Evolutionary conservation across 1,140 invertebrate genomes (phyloP).

Genomic region (Micrasema minimum): DNA sequence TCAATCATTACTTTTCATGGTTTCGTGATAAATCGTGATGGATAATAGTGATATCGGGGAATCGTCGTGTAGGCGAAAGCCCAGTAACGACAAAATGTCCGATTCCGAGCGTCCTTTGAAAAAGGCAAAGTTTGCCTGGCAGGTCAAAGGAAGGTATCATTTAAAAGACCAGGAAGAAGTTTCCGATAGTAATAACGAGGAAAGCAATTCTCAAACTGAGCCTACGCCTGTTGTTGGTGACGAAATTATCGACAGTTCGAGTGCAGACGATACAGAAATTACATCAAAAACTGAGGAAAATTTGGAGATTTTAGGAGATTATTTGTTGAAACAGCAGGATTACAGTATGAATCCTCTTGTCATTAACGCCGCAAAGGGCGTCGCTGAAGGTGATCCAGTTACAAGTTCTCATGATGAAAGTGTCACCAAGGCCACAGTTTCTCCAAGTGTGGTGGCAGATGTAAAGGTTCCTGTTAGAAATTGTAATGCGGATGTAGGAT

Average conservation of each 20-base stretch:
- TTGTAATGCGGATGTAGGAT: conserved; percentile 7
- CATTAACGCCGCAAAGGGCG: background rate
- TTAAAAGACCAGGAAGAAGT: conserved; percentile 63
- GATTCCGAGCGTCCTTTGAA: conserved; percentile 69
- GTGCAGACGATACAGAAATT: conserved; percentile 28
- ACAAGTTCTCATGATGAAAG: background rate
- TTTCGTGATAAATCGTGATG: conserved; percentile 28
- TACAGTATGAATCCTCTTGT: conserved; percentile 55
- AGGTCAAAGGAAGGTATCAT: conserved; percentile 72
- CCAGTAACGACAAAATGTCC: conserved; percentile 63
- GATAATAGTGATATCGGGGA: conserved; percentile 56
- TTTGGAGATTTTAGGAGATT: conserved; percentile 62
- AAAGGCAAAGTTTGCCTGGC: conserved; percentile 73
- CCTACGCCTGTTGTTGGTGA: conserved; percentile 12
- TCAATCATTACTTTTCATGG: conserved; percentile 1
- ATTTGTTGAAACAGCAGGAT: conserved; percentile 63
- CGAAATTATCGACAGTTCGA: conserved; percentile 6
- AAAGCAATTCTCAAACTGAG: conserved; percentile 12
- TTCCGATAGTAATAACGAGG: conserved; percentile 23
- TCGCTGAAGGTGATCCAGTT: too few species aligned
- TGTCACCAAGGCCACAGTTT: background rate
- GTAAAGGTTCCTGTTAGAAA: conserved; percentile 4
- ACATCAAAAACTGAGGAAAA: conserved; percentile 60
- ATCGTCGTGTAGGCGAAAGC: conserved; percentile 63
- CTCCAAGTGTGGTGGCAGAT: conserved; percentile 2